phyloP scores from a whole-genome alignment of 2,888 invertebrate species.

The Agapetus fuscipes region DNA sequence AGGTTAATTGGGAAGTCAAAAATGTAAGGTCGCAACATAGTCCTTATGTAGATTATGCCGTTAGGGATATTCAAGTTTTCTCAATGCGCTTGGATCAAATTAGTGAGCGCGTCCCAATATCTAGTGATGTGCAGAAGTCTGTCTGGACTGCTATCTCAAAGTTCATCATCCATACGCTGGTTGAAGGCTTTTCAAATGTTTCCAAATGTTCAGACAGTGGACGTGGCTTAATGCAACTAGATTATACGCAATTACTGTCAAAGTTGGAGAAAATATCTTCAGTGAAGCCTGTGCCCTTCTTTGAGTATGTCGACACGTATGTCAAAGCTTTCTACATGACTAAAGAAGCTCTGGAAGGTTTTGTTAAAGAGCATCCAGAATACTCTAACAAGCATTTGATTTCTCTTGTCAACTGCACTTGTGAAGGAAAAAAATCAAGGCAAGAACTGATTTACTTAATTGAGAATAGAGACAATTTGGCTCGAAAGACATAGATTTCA shows the following conservation, averaged over 20 bases:
- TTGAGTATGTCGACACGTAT: constrained; percentile 86
- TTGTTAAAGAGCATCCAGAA: constrained; percentile 77
- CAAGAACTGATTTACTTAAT: constrained; percentile 67
- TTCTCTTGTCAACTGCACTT: constrained; percentile 75
- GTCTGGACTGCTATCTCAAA: constrained; percentile 86
- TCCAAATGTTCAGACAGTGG: constrained; percentile 95
- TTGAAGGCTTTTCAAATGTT: constrained; percentile 87
- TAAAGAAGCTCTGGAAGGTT: constrained; percentile 77
- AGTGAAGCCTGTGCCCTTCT: constrained; percentile 75
- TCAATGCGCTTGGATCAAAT: constrained; percentile 69
- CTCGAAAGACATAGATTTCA: too few species aligned
- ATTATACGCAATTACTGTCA: constrained; percentile 88
- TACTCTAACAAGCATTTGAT: constrained; percentile 83
- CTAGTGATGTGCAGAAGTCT: constrained; percentile 55
- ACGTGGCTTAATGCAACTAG: constrained; percentile 93
- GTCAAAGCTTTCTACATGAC: constrained; percentile 96
- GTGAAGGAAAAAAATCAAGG: constrained; percentile 78
- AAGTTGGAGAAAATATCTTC: constrained; percentile 82
- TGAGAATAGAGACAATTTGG: constrained; percentile 46
- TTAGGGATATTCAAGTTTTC: constrained; percentile 67
- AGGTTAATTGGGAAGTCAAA: constrained; percentile 91
- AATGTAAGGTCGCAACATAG: constrained; percentile 94
- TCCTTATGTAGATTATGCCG: constrained; percentile 70
- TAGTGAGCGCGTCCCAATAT: constrained; percentile 58
- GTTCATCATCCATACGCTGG: constrained; percentile 76